Percentiles rank a stretch among this genome's conserved stretches.
Conservation (phyloP, 2,797 vertebrate species). For the Malacoraja senta region DNA sequence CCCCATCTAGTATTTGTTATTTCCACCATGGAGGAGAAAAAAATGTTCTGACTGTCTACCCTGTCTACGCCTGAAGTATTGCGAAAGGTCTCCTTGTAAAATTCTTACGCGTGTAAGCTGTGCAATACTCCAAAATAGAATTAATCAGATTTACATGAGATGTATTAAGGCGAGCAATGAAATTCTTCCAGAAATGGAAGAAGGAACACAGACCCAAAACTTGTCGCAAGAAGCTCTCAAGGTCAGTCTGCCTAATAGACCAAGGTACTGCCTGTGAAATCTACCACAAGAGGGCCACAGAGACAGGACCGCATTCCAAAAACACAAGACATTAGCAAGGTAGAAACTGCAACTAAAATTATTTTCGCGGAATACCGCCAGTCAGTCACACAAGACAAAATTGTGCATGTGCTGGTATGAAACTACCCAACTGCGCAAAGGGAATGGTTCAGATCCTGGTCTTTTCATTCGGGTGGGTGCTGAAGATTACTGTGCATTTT, state of each 20-base stretch:
- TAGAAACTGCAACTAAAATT: neutral
- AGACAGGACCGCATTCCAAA: conserved; percentile 12
- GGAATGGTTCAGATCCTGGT: conserved; percentile 52
- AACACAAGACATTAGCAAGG: neutral
- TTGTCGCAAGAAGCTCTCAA: neutral
- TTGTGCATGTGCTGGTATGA: conserved; percentile 43
- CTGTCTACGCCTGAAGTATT: too few species aligned
- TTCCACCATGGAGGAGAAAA: too few species aligned
- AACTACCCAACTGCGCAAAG: conserved; percentile 52
- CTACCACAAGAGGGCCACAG: conserved; percentile 35
- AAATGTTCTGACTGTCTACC: too few species aligned
- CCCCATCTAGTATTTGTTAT: too few species aligned
- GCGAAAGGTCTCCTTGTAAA: too few species aligned
- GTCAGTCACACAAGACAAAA: neutral
- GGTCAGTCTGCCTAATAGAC: neutral
- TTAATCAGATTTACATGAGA: neutral
- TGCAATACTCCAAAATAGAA: neutral
- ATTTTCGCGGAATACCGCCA: neutral
- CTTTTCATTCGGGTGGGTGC: conserved; percentile 57
- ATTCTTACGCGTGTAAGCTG: too few species aligned
- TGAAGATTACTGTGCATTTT: conserved; percentile 50
- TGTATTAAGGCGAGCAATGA: neutral
- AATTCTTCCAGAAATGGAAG: neutral
- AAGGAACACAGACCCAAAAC: neutral
- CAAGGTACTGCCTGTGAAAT: neutral